Conservation (phyloP, 2,113 vertebrate species). For the Spilogale gracilis region DNA sequence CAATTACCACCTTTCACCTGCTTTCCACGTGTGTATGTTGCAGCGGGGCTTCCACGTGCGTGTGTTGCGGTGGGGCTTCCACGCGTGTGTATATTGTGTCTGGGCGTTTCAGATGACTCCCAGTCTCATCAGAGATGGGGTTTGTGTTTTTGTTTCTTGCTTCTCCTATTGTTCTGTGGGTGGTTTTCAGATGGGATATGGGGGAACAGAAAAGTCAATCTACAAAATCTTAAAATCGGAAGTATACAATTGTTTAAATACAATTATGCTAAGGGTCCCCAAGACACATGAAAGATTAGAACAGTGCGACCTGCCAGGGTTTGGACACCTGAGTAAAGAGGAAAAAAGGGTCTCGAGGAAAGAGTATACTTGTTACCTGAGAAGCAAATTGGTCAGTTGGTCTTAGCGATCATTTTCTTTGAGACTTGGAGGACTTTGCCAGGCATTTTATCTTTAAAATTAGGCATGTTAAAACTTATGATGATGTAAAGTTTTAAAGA, state of each 20-base stretch:
- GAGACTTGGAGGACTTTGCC: neutral
- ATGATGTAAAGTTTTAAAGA: conserved; percentile 29
- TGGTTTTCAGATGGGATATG: neutral
- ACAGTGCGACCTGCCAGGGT: neutral
- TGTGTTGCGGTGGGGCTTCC: too few species aligned
- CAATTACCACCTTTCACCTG: too few species aligned
- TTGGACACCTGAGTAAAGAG: neutral
- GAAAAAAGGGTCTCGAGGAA: neutral
- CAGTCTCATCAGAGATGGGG: neutral
- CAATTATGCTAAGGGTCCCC: neutral
- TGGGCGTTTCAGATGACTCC: neutral
- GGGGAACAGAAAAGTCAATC: neutral
- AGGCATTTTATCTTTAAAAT: conserved; percentile 35
- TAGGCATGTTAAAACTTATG: neutral
- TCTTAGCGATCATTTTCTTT: conserved; percentile 18
- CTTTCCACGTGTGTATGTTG: neutral
- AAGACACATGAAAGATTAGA: neutral
- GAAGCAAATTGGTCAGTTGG: neutral
- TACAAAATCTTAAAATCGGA: neutral
- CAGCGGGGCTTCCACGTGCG: too few species aligned
- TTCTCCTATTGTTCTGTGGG: neutral
- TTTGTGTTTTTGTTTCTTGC: neutral
- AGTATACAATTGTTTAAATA: neutral
- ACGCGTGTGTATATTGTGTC: neutral
- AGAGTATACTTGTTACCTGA: neutral